Percentiles rank a stretch among this genome's conserved stretches.
Evolutionary conservation across 2,797 vertebrate genomes (phyloP).

Genomic region (Rachycentron canadum): DNA sequence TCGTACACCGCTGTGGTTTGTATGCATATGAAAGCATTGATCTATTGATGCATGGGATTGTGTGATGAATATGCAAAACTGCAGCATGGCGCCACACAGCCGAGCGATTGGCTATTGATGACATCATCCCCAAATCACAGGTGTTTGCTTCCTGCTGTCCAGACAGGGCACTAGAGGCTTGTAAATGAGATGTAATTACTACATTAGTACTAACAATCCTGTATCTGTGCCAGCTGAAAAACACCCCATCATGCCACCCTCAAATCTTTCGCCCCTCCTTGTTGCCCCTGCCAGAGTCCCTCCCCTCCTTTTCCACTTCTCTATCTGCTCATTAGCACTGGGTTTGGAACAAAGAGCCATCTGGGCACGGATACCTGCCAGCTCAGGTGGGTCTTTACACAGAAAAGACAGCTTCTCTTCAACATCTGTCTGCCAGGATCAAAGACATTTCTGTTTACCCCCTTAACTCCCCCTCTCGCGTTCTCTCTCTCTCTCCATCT

Average conservation of each 20-base stretch:
- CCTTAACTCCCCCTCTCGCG: conserved; percentile 55
- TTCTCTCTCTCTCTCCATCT: conserved; percentile 8
- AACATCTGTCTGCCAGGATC: conserved; percentile 81
- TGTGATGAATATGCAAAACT: conserved; percentile 71
- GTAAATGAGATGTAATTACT: conserved; percentile 71
- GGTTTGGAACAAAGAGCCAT: conserved; percentile 85
- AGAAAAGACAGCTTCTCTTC: conserved; percentile 74
- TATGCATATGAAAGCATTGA: conserved; percentile 72
- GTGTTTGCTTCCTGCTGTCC: conserved; percentile 58
- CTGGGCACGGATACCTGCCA: conserved; percentile 82
- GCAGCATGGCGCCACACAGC: conserved; percentile 17
- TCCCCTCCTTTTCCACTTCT: conserved; percentile 78
- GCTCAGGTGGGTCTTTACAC: conserved; percentile 87
- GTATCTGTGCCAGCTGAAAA: conserved; percentile 68
- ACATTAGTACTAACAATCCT: conserved; percentile 61
- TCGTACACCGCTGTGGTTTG: conserved; percentile 34
- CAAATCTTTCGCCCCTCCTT: conserved; percentile 55
- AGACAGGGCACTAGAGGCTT: conserved; percentile 50
- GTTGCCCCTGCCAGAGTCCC: conserved; percentile 63
- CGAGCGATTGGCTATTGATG: conserved; percentile 49
- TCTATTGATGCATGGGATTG: conserved; percentile 62
- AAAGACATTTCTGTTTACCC: conserved; percentile 80
- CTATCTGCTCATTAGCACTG: conserved; percentile 89
- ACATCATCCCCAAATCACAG: conserved; percentile 66
- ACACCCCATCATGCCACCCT: conserved; percentile 40